Evolutionary conservation across 2,113 vertebrate species (phyloP).

Genomic region (Amazona guildingii): DNA sequence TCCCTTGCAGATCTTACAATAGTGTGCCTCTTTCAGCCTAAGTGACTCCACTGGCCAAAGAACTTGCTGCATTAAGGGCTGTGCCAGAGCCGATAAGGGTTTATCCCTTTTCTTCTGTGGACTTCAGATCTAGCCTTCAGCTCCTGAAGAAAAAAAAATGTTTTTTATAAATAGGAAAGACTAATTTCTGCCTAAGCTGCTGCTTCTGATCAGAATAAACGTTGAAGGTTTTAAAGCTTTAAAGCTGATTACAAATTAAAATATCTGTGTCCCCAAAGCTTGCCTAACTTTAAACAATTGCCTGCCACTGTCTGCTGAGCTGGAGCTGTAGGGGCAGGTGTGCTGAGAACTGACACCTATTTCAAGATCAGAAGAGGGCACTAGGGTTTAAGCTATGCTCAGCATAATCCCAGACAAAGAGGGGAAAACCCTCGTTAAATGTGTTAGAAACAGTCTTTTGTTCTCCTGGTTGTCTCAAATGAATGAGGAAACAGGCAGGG

Average conservation of each 20-base stretch:
- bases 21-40: not conserved
- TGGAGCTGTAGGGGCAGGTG: slow-evolving; percentile 1
- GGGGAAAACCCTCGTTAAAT: not conserved
- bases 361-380: slow-evolving; percentile 55
- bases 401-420: slow-evolving; percentile 11
- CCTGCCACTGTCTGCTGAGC: not conserved
- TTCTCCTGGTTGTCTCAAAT: not conserved
- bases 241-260: slow-evolving; percentile 48
- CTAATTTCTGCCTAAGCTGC: slow-evolving; percentile 13
- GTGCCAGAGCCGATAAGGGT: slow-evolving; percentile 19
- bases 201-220: slow-evolving; percentile 33
- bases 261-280: not conserved
- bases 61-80: not conserved
- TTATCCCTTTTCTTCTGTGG: slow-evolving; percentile 1
- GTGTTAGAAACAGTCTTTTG: not conserved
- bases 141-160: not conserved
- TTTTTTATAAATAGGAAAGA: not conserved
- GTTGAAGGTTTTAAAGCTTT: slow-evolving; percentile 28
- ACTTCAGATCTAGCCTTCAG: not conserved
- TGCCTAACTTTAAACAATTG: not conserved
- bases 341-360: not conserved
- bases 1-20: not conserved
- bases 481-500: not conserved
- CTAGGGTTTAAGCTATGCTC: slow-evolving; percentile 5
- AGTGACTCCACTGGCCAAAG: not conserved